phyloP scores from a whole-genome alignment of 2,797 vertebrate species.

The Aulostomus chinensis region DNA sequence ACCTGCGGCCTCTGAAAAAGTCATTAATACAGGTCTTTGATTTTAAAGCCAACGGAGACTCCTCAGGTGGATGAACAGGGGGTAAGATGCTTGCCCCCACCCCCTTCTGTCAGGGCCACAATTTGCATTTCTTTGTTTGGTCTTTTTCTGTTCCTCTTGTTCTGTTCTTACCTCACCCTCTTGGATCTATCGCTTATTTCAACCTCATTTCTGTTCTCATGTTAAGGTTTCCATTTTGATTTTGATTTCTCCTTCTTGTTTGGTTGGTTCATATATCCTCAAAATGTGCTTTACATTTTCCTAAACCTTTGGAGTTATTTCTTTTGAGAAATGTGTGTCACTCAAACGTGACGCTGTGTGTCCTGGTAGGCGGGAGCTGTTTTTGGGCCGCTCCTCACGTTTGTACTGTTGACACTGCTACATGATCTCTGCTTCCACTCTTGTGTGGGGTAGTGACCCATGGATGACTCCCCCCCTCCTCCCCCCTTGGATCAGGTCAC shows the following conservation, averaged over 20 bases:
- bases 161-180: slow-evolving; percentile 18
- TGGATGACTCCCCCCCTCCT: slow-evolving; percentile 50
- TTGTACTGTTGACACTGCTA: slow-evolving; percentile 78
- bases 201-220: slow-evolving; percentile 39
- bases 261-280: slow-evolving; percentile 51
- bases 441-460: slow-evolving; percentile 70
- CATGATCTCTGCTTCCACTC: slow-evolving; percentile 75
- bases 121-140: slow-evolving; percentile 67
- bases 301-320: slow-evolving; percentile 61
- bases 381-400: slow-evolving; percentile 65
- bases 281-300: slow-evolving; percentile 47
- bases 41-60: slow-evolving; percentile 99
- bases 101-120: slow-evolving; percentile 60
- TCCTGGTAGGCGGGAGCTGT: slow-evolving; percentile 56
- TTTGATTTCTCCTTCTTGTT: slow-evolving; percentile 35
- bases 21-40: slow-evolving; percentile 92
- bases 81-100: slow-evolving; percentile 89
- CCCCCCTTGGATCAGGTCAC: slow-evolving; percentile 68
- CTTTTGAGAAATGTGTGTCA: slow-evolving; percentile 69
- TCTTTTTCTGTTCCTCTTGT: slow-evolving; percentile 26
- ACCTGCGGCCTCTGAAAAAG: slow-evolving; percentile 55
- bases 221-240: slow-evolving; percentile 44
- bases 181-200: slow-evolving; percentile 44
- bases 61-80: slow-evolving; percentile 96
- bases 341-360: slow-evolving; percentile 77